Evolutionary conservation across 2,888 invertebrate species (phyloP).

Genomic region (Bombylius discolor): DNA sequence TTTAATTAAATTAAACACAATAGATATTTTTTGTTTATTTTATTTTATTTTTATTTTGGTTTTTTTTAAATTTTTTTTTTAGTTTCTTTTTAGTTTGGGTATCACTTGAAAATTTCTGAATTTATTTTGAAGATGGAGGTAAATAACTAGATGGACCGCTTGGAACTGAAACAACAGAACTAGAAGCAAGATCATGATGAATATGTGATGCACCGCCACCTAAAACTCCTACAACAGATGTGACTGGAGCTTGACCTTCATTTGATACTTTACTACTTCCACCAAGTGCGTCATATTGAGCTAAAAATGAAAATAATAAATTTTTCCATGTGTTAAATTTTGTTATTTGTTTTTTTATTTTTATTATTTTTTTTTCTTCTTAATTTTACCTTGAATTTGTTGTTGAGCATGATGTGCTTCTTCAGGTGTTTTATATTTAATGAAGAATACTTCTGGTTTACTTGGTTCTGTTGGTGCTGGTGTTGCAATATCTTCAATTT

Average conservation of each 20-base stretch:
- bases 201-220: slow-evolving; percentile 12
- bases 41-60: no score
- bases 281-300: slow-evolving; percentile 30
- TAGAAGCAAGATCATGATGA: background rate
- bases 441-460: slow-evolving; percentile 17
- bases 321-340: background rate
- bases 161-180: background rate
- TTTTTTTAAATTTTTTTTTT: no score
- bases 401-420: slow-evolving; percentile 15
- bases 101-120: no score
- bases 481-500: slow-evolving; percentile 7
- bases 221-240: slow-evolving; percentile 27
- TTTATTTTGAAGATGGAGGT: no score
- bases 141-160: no score
- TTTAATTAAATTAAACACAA: no score
- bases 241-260: slow-evolving; percentile 26
- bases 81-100: no score
- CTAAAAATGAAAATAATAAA: slow-evolving; percentile 12
- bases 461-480: slow-evolving; percentile 15
- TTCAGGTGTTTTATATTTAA: slow-evolving; percentile 16
- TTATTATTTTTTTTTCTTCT: background rate
- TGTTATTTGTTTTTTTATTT: background rate
- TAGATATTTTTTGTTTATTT: no score
- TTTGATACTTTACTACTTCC: slow-evolving; percentile 28
- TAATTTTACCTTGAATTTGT: slow-evolving; percentile 13